Evolutionary conservation across 2,888 invertebrate species (phyloP), one percentile per base, ranked within the genome.

Genomic region (Acronicta psi): DNA sequence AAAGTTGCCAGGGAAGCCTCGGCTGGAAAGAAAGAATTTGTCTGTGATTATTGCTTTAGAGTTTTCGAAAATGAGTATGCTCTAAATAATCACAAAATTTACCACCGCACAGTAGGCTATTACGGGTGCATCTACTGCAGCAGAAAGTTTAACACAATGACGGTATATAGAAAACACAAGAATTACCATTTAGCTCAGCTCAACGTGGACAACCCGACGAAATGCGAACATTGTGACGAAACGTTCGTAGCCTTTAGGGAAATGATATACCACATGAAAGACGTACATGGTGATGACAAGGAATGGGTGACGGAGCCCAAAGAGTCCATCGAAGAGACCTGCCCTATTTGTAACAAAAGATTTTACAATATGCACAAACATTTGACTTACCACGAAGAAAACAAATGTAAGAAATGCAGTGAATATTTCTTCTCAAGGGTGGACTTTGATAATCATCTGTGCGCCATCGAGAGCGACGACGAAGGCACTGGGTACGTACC

Each of bases 191-290:
- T 89, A 70, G 71, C 82, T 44, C 92, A 85, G 78, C 86, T 84
- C 44, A 93, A 89, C 71, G 90, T 82, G 52, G 95, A 92, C 51
- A 93, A 90, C 61, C 95, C 88, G 23, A 89, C 83, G 9, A 93
- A 88, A 71, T 95, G 88, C 81, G 94, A 91, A 80, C 94, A 90
- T 79, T 94, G 95, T 80, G 95, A 95, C 71, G 94, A 95, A 66
- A 94, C 92, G 0, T 95, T 95, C 62, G 90, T 95, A 17, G 92
- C 94, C 17, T 94, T 94, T 82, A 88, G 90, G 69, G 95, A 93
- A 63, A 94, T 91, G 92, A 94, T 92, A 72, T 89, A 88, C 73
- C 95, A 89, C 84, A 94, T 93, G 92, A 83, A 87, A 31, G 94
- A 94, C 38, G 90, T 69, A 0, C 94, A 94, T 69, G 88, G 86